Evolutionary conservation across 2,797 vertebrate genomes (phyloP).

Genomic region (Schizothorax lantsangensis): DNA sequence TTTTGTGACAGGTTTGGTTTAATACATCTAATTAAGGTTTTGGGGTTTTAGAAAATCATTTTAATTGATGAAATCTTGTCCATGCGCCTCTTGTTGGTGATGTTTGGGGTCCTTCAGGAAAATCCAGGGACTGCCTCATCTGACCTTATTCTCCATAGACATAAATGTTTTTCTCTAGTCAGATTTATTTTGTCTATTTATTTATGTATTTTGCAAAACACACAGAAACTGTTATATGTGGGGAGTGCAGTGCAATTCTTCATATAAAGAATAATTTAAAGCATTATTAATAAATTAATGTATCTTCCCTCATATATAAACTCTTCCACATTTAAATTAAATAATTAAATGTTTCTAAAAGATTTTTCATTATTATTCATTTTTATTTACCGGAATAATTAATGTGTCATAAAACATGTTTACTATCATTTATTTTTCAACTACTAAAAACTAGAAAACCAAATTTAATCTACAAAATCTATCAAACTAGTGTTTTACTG

Average conservation of each 20-base stretch:
- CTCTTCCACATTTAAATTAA: background rate
- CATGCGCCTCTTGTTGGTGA: background rate
- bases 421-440: background rate
- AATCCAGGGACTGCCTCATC: background rate
- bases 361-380: too few species aligned
- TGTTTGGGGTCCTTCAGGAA: constrained; percentile 38
- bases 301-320: background rate
- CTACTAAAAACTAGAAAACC: too few species aligned
- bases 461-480: too few species aligned
- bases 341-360: background rate
- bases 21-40: background rate
- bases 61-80: background rate
- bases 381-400: background rate
- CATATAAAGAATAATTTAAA: too few species aligned
- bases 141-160: background rate
- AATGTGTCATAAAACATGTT: background rate
- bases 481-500: background rate
- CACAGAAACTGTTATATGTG: background rate
- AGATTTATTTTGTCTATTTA: background rate
- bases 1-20: background rate
- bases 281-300: background rate
- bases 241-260: too few species aligned
- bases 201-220: background rate
- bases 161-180: background rate
- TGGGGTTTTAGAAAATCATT: background rate